A percentile compares a stretch with the other conserved stretches of the same genome.
These are phyloP conservation scores for Phalloptychus januarius DNA, from an alignment of 2,797 vertebrate genomes.

Conservation along the genomic window DNA sequence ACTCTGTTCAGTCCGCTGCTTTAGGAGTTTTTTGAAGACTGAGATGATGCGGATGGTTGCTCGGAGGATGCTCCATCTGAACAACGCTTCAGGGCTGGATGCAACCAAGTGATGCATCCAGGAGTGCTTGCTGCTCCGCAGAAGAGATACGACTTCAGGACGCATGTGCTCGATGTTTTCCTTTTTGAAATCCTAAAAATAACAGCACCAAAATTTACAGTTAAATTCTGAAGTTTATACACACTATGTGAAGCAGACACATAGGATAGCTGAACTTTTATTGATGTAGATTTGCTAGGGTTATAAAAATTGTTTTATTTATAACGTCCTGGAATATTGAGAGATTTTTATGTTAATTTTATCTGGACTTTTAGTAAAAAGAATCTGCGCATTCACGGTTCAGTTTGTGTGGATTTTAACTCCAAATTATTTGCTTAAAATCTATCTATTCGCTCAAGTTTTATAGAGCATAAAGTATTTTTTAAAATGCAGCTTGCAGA, in stretches of 20 bases:
- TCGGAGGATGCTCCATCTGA: constrained; percentile 94
- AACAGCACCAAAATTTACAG: neutral
- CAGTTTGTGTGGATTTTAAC: neutral
- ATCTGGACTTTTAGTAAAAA: neutral
- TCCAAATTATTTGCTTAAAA: neutral
- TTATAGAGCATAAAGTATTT: neutral
- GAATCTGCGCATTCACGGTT: neutral
- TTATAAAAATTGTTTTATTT: neutral
- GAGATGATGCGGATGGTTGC: constrained; percentile 86
- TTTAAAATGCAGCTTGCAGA: neutral
- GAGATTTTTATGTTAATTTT: neutral
- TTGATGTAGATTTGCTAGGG: neutral
- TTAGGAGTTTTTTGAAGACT: constrained; percentile 83
- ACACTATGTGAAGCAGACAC: neutral
- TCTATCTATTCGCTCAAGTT: neutral
- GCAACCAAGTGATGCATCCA: constrained; percentile 91
- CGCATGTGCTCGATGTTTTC: constrained; percentile 96
- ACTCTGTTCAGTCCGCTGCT: constrained; percentile 76
- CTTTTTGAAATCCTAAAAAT: constrained; percentile 87
- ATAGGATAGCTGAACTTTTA: neutral
- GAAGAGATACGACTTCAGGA: constrained; percentile 88
- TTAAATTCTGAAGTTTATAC: neutral
- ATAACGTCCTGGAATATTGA: neutral
- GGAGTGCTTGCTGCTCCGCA: constrained; percentile 88
- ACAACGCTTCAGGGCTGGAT: constrained; percentile 88